Base-by-base conservation (phyloP, 2,888 invertebrate genomes). In the Craniophora ligustri region DNA sequence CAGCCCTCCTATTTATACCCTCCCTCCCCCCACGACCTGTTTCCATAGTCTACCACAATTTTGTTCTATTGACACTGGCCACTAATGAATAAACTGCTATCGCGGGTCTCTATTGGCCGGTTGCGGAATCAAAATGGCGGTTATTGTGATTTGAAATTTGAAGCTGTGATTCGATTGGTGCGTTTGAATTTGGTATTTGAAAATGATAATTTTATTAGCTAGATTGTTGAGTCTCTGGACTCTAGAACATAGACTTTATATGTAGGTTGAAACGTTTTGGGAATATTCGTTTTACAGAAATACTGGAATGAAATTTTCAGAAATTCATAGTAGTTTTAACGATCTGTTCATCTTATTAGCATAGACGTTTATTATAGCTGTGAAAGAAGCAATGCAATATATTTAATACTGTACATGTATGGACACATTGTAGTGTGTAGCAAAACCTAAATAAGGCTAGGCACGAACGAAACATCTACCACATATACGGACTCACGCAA, bases 1-100 rank as follows among this genome's bases (percentile, higher is more conserved):
- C 15, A 38, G 39, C 59, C 53, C 65, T 58, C 55, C 68, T 75
- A 71, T 75, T 66, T 74, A 60, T 66, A 61, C 59, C 46, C 34
- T 21, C 34, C 10, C 40, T 40, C 45, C 57, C 61, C 57, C 15
- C 23, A 26, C 60, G 68, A 66, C 72, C 72, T 72, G 56, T 68
- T 71, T 74, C 35, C 41, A 18, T 42, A 44, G 19, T 50, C 10
- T 23, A 57, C 48, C 48, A 50, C 50, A 44, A 50, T 38, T 65
- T 62, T 40, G 46, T 45, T 35, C 16, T 47, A 68, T 61, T 59
- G 64, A 62, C 61, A 63, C 35, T 15, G 42, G 34, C 26, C 26
- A 39, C 51, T 69, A 72, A 71, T 68, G 53, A 65, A 54, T 51
- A 65, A 49, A 63, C 34, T 23, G 46, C 39, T 36, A 32, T 46